Evolutionary conservation across 2,797 vertebrate genomes (phyloP).

Genomic region (Semaprochilodus insignis): DNA sequence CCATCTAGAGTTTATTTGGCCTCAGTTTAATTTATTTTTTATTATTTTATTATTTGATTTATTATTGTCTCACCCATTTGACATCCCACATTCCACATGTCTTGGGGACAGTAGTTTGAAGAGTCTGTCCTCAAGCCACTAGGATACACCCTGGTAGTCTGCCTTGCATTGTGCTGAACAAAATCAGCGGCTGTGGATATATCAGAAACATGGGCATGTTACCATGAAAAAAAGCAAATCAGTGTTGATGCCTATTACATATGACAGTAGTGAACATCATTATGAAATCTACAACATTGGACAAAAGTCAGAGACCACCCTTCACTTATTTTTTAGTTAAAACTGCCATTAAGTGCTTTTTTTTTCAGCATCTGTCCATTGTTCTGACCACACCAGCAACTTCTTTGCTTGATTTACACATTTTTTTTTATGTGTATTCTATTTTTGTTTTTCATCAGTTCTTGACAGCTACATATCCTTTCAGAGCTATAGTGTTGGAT

Average conservation of each 20-base stretch:
- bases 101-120: slow-evolving; percentile 94
- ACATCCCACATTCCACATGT: slow-evolving; percentile 93
- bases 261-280: not conserved
- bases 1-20: not conserved
- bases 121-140: slow-evolving; percentile 92
- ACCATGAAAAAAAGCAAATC: not conserved
- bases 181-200: slow-evolving; percentile 80
- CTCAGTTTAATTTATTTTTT: not conserved
- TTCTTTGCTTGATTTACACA: no score
- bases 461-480: no score
- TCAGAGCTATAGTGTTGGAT: no score
- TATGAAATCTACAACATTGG: no score
- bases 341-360: no score
- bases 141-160: slow-evolving; percentile 92
- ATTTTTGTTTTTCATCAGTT: no score
- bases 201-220: slow-evolving; percentile 4
- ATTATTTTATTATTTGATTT: not conserved
- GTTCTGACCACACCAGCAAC: no score
- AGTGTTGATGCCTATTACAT: no score
- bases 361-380: no score
- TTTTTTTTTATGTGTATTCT: no score
- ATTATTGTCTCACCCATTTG: slow-evolving; percentile 85
- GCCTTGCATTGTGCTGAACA: slow-evolving; percentile 86
- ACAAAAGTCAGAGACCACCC: no score
- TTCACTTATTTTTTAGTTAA: no score